Evolutionary conservation across 2,888 invertebrate genomes (phyloP).

Genomic region (Dicranocentrus wangi): DNA sequence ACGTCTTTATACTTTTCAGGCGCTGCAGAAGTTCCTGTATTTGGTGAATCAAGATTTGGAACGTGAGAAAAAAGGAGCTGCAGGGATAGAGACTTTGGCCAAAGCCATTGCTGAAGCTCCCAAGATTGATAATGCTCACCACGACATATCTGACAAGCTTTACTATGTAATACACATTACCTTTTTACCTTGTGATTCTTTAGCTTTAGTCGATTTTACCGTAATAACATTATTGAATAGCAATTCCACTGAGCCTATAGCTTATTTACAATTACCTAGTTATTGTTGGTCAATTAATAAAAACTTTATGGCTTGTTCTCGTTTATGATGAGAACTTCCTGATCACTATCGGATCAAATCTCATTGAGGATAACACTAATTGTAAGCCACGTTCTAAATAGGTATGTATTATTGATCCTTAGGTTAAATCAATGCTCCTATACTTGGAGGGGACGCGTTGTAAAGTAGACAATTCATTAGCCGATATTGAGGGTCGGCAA

Average conservation of each 20-base stretch:
- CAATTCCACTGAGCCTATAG: too few relatives aligned
- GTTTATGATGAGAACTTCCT: slow-evolving; percentile 23
- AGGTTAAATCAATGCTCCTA: slow-evolving; percentile 94
- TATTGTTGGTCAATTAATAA: not conserved
- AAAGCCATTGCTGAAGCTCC: slow-evolving; percentile 90
- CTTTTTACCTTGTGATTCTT: too few relatives aligned
- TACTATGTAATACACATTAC: slow-evolving; percentile 82
- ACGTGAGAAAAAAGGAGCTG: slow-evolving; percentile 89
- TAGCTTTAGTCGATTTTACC: too few relatives aligned
- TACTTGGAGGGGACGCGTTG: slow-evolving; percentile 92
- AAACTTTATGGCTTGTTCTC: too few relatives aligned
- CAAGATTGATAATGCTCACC: slow-evolving; percentile 90
- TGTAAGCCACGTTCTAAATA: not conserved
- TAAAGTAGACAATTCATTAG: slow-evolving; percentile 88
- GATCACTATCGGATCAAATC: too few relatives aligned
- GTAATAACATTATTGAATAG: not conserved
- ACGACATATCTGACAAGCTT: slow-evolving; percentile 92
- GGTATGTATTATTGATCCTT: not conserved
- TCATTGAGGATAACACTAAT: slow-evolving; percentile 7
- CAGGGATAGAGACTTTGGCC: slow-evolving; percentile 90
- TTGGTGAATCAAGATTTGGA: slow-evolving; percentile 91
- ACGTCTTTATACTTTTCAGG: slow-evolving; percentile 77
- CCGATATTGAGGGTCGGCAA: slow-evolving; percentile 86
- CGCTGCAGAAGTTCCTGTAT: slow-evolving; percentile 88
- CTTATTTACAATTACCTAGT: too few relatives aligned